Evolutionary conservation across 2,888 invertebrate genomes (phyloP), one percentile per base, ranked within the genome.

Genomic region (Tetragonula carbonaria): DNA sequence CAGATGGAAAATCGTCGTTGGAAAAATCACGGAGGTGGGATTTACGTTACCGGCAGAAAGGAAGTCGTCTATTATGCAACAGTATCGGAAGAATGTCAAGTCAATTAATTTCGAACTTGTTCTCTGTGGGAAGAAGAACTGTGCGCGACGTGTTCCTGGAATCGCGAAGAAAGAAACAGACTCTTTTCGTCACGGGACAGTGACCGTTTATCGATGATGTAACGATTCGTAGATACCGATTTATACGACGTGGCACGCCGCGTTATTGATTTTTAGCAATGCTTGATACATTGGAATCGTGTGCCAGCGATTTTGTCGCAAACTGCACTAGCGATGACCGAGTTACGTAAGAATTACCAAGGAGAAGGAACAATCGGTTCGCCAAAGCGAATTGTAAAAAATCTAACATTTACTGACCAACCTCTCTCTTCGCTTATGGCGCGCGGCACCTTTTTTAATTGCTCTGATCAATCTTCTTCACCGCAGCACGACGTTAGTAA

Each of bases 201-300:
- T 74, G 71, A 79, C 71, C 51, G 82, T 77, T 74, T 81, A 80
- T 80, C 75, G 68, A 80, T 73, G 57, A 68, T 62, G 57, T 66
- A 21, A 16, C 59, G 21, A 87, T 82, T 68, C 71, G 82, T 80
- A 71, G 67, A 33, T 33, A 33, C 66, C 66, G 74, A 76, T 86
- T 83, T 78, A 72, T 53, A 75, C 67, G 81, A 78, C 78, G 82
- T 78, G 68, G 78, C 80, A 81, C 70, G 71, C 33, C 75, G 85
- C 82, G 76, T 86, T 90, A 90, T 90, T 90, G 90, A 90, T 28
- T 90, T 87, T 90, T 80, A 70, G 79, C 85, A 84, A 78, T 83
- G 77, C 78, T 84, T 86, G 79, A 84, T 83, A 71, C 80, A 80
- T 75, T 57, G 28, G 81, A 80, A 86, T 86, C 88, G 84, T 82